Evolutionary conservation across 2,797 vertebrate species (phyloP).

Genomic region (Chaetophractus vellerosus): DNA sequence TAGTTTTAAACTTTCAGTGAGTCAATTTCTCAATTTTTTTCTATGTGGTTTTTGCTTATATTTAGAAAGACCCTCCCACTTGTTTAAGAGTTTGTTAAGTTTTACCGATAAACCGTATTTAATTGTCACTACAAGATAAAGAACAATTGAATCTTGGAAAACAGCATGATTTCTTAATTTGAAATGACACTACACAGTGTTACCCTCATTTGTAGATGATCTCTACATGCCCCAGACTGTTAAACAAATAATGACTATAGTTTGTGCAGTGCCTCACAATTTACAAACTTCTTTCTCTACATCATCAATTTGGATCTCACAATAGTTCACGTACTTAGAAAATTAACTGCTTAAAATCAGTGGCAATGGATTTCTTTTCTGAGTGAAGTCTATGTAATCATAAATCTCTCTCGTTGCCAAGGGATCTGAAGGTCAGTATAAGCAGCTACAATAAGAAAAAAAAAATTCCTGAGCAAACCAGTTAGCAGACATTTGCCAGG

Average conservation of each 20-base stretch:
- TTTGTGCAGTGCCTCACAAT: background rate
- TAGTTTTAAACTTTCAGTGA: constrained; percentile 50
- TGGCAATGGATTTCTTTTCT: constrained; percentile 41
- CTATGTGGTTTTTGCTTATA: background rate
- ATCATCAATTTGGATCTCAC: background rate
- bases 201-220: background rate
- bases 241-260: background rate
- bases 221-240: background rate
- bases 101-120: constrained; percentile 30
- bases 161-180: background rate
- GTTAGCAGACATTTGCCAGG: constrained; percentile 64
- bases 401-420: constrained; percentile 62
- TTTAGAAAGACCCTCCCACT: background rate
- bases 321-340: constrained; percentile 38
- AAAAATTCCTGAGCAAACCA: constrained; percentile 14
- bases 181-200: background rate
- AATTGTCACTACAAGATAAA: background rate
- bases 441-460: constrained; percentile 6
- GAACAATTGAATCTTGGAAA: constrained; percentile 19
- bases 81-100: constrained; percentile 21
- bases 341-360: constrained; percentile 17
- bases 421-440: constrained; percentile 44
- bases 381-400: constrained; percentile 43
- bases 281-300: background rate
- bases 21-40: background rate